Percentiles rank a stretch among this genome's conserved stretches.
Evolutionary conservation across 2,888 invertebrate species (phyloP).

Genomic region (Philereme transversata): DNA sequence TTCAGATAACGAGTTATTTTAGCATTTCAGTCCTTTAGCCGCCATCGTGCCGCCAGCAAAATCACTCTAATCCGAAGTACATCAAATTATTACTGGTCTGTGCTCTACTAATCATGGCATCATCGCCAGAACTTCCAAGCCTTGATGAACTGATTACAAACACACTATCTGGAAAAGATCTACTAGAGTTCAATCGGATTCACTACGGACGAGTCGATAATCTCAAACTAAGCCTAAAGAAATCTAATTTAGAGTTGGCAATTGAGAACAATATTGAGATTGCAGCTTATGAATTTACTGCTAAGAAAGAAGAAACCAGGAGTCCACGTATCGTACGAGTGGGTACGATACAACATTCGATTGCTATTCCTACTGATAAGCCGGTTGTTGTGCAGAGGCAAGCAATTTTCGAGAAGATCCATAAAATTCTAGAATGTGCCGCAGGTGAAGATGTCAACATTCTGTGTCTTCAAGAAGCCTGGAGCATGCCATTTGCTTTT

Average conservation of each 20-base stretch:
- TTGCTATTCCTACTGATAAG: conserved; percentile 89
- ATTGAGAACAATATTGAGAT: conserved; percentile 87
- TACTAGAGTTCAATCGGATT: conserved; percentile 88
- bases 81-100: too few relatives aligned
- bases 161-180: conserved; percentile 70
- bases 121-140: conserved; percentile 56
- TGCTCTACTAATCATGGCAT: conserved; percentile 48
- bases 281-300: conserved; percentile 88
- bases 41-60: too few relatives aligned
- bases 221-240: conserved; percentile 77
- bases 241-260: conserved; percentile 73
- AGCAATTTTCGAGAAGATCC: conserved; percentile 90
- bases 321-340: conserved; percentile 89
- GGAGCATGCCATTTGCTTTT: conserved; percentile 99
- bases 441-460: conserved; percentile 92
- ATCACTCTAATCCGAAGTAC: too few relatives aligned
- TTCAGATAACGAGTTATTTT: too few relatives aligned
- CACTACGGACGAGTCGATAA: conserved; percentile 90
- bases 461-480: conserved; percentile 97
- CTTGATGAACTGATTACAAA: conserved; percentile 61
- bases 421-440: conserved; percentile 90
- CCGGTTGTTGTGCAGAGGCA: conserved; percentile 90
- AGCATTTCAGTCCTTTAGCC: too few relatives aligned
- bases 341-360: conserved; percentile 94
- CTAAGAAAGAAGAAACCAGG: conserved; percentile 88